Evolutionary conservation across 2,797 vertebrate genomes (phyloP).

Genomic region (Graptemys geographica): DNA sequence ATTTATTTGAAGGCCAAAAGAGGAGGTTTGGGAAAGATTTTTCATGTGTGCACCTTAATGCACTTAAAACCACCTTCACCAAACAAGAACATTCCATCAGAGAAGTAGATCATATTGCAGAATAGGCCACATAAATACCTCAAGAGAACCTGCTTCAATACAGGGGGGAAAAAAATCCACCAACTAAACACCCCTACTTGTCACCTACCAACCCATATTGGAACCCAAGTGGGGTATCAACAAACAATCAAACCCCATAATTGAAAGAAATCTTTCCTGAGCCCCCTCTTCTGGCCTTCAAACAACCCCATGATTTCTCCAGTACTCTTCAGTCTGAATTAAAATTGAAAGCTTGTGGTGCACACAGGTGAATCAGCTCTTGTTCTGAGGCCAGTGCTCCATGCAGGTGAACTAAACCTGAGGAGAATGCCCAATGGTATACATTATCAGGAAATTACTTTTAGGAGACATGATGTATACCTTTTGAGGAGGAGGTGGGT

Average conservation of each 20-base stretch:
- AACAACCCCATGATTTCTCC: background rate
- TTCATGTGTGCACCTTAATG: background rate
- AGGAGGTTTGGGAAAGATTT: background rate
- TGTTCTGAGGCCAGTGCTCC: background rate
- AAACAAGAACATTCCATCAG: background rate
- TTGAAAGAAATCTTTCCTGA: background rate
- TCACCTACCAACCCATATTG: background rate
- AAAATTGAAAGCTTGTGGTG: background rate
- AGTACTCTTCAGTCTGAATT: background rate
- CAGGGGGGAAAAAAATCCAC: background rate
- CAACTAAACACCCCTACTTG: background rate
- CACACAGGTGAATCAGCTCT: background rate
- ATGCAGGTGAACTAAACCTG: background rate
- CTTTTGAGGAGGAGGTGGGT: background rate
- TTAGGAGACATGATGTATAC: background rate
- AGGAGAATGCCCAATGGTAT: accelerated
- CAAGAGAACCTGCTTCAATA: background rate
- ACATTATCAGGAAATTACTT: background rate
- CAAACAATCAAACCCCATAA: background rate
- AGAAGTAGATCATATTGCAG: background rate
- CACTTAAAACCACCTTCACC: background rate
- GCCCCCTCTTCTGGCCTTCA: background rate
- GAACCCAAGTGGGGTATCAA: background rate
- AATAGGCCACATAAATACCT: background rate
- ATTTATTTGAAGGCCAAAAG: background rate